These are phyloP conservation scores for Pipa parva DNA, from an alignment of 2,113 vertebrate genomes.

Conservation along the genomic window DNA sequence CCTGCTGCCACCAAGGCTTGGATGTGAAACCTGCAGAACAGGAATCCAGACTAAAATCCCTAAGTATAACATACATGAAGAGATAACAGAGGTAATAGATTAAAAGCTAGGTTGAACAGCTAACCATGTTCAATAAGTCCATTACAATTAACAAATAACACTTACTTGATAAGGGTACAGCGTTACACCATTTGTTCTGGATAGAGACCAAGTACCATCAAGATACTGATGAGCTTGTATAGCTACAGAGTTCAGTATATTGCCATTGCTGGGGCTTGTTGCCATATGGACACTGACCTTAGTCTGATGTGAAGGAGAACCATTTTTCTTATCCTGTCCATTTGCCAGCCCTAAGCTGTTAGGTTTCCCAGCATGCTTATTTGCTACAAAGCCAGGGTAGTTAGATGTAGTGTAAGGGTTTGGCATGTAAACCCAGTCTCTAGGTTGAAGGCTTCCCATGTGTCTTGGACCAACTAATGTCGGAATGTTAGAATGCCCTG, in stretches of 20 bases:
- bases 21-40: too few relatives aligned
- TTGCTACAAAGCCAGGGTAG: slow-evolving; percentile 64
- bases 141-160: slow-evolving; percentile 9
- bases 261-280: slow-evolving; percentile 76
- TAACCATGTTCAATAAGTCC: too few relatives aligned
- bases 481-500: slow-evolving; percentile 60
- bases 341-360: slow-evolving; percentile 81
- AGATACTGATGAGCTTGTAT: slow-evolving; percentile 84
- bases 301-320: slow-evolving; percentile 73
- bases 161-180: slow-evolving; percentile 94
- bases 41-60: too few relatives aligned
- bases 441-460: slow-evolving; percentile 60
- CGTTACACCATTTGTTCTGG: slow-evolving; percentile 83
- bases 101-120: too few relatives aligned
- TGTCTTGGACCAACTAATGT: slow-evolving; percentile 64
- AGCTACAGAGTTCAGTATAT: slow-evolving; percentile 71
- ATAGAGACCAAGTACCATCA: slow-evolving; percentile 72
- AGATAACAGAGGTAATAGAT: too few relatives aligned
- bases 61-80: too few relatives aligned
- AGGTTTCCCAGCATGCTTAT: slow-evolving; percentile 81
- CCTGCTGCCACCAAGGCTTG: too few relatives aligned
- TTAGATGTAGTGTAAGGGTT: slow-evolving; percentile 63
- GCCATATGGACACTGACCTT: slow-evolving; percentile 73
- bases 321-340: slow-evolving; percentile 79
- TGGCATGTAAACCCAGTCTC: slow-evolving; percentile 74